Conservation (phyloP, 2,888 invertebrate genomes). For the Lycia hirtaria region DNA sequence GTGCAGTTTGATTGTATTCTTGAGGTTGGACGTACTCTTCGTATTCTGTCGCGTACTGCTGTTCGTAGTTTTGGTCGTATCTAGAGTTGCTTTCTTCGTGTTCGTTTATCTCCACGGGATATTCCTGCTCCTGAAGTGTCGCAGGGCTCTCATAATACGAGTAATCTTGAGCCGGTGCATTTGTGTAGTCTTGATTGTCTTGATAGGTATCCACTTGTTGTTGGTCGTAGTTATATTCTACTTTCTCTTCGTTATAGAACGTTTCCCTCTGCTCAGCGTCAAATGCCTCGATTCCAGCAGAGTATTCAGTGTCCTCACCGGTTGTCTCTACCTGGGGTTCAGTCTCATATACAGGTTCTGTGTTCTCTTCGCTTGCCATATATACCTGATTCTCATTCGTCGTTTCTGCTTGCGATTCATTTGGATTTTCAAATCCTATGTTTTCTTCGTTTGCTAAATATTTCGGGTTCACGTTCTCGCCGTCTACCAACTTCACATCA, state of each 20-base stretch:
- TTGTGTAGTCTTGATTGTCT: constrained; percentile 45
- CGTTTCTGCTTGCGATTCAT: constrained; percentile 12
- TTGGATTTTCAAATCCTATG: constrained; percentile 26
- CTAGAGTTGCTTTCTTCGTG: constrained; percentile 61
- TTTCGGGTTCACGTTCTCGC: constrained; percentile 44
- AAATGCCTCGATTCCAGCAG: constrained; percentile 58
- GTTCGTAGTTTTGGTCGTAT: constrained; percentile 68
- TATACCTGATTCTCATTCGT: constrained; percentile 17
- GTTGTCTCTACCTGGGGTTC: constrained; percentile 23
- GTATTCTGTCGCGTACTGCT: constrained; percentile 60
- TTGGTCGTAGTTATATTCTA: constrained; percentile 50
- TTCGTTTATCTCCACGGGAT: constrained; percentile 58
- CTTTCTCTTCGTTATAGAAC: constrained; percentile 62
- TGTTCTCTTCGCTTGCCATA: no score
- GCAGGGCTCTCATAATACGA: constrained; percentile 56
- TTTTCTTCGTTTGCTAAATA: constrained; percentile 32
- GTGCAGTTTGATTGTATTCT: constrained; percentile 34
- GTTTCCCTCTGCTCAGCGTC: constrained; percentile 64
- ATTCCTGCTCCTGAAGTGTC: constrained; percentile 48
- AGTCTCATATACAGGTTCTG: no score
- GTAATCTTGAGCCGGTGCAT: constrained; percentile 53
- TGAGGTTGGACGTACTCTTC: constrained; percentile 34
- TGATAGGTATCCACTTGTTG: constrained; percentile 45
- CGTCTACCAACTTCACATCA: constrained; percentile 42
- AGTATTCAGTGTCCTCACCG: no score